Base-by-base conservation (phyloP, 2,797 vertebrate species). In the Stomatorhinus walkeri region DNA sequence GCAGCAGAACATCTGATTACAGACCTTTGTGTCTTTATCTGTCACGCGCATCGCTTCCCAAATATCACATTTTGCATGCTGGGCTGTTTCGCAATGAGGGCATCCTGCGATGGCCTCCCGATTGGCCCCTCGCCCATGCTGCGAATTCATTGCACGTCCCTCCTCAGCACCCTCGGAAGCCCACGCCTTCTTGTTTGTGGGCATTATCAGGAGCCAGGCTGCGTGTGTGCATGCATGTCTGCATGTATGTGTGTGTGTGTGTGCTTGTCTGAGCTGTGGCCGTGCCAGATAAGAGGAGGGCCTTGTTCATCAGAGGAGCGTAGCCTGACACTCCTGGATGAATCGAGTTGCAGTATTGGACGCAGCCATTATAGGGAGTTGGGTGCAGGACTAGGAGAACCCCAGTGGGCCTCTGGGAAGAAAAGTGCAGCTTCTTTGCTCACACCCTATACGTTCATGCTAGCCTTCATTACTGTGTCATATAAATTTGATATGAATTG, bases 1-100 rank as follows among this genome's bases (percentile, higher is more conserved):
- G 89, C n/a, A 86, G 89, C 51, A 56, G 89, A 94, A 92, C 92
- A 94, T 94, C 93, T 94, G 94, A 95, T 95, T 94, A 92, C 88
- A 87, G 59, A 89, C 89, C 32, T 3, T 88, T 14, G 68, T 72
- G 88, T 88, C 87, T 90, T 93, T 94, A 92, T 93, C 83, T 40
- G 94, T 95, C 94, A 94, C 89, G 91, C 89, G 89, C 87, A 46
- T 81, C 19, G 19, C 76, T n/a, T 81, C 76, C 36, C 40, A 88
- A 91, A 90, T 88, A 90, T 91, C 64, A 36, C 4, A 10, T 6
- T 72, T 28, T 36, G 91, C 93, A 79, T 54, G 87, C 89, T 91
- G 92, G 93, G 94, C 93, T 94, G 88, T 92, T 93, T 92, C 16
- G 6, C 72, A n/a, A 6, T 48, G 46, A 22, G 28, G 52, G 46